Evolutionary conservation across 2,113 vertebrate species (phyloP).

Genomic region (Plecotus auritus): DNA sequence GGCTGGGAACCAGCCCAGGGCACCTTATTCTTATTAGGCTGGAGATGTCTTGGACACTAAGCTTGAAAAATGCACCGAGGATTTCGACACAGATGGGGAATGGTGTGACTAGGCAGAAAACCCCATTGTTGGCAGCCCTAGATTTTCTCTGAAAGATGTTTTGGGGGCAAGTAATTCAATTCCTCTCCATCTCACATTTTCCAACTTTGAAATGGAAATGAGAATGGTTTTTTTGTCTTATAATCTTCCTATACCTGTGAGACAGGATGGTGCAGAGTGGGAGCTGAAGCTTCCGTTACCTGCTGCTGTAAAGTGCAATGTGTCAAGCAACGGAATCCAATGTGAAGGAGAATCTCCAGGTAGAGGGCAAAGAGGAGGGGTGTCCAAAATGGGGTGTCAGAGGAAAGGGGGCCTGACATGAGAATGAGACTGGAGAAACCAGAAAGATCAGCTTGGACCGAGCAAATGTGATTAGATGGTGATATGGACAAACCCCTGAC

Average conservation of each 20-base stretch:
- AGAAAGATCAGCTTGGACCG: neutral
- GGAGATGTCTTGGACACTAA: slow-evolving; percentile 55
- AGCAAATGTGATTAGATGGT: neutral
- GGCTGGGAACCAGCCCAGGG: slow-evolving; percentile 56
- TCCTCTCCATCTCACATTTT: slow-evolving; percentile 8
- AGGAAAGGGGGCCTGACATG: neutral
- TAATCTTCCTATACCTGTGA: neutral
- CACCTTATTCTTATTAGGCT: slow-evolving; percentile 61
- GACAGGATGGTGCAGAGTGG: neutral
- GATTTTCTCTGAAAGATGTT: neutral
- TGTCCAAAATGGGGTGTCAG: neutral
- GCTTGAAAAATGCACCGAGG: slow-evolving; percentile 61
- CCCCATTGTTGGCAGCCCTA: slow-evolving; percentile 20
- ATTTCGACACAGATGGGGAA: slow-evolving; percentile 49
- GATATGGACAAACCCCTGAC: neutral
- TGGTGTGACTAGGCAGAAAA: slow-evolving; percentile 27
- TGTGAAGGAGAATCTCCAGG: neutral
- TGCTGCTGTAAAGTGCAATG: neutral
- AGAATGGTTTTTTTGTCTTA: neutral
- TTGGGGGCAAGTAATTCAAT: slow-evolving; percentile 7
- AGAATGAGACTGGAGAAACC: neutral
- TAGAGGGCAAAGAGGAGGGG: neutral
- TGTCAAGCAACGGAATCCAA: neutral
- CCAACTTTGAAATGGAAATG: slow-evolving; percentile 21
- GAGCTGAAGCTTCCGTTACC: neutral